A percentile compares a stretch with the other conserved stretches of the same genome.
Conservation (phyloP, 2,888 invertebrate species). For the Mongoloraphidia duomilia region DNA sequence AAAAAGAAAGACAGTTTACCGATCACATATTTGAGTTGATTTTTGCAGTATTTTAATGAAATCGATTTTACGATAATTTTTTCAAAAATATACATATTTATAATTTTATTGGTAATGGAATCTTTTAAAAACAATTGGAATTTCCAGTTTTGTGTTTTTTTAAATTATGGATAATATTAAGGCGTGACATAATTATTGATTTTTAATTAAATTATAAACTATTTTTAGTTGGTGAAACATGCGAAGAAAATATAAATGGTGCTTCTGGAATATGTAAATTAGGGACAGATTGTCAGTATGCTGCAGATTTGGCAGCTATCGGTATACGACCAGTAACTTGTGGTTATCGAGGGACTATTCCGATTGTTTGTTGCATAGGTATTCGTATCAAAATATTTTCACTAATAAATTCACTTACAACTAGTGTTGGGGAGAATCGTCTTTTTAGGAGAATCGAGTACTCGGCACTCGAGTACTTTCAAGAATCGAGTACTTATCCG, state of each 20-base stretch:
- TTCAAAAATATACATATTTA: too few relatives aligned
- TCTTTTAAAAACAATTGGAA: too few relatives aligned
- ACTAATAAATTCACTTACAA: neutral
- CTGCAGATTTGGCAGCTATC: constrained; percentile 20
- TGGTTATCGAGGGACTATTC: constrained; percentile 19
- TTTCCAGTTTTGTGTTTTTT: too few relatives aligned
- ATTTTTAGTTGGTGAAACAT: constrained; percentile 3
- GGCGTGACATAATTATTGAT: too few relatives aligned
- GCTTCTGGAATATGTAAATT: constrained; percentile 19
- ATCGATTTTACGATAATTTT: too few relatives aligned
- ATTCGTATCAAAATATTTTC: neutral
- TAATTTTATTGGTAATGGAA: too few relatives aligned
- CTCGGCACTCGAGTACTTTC: too few relatives aligned
- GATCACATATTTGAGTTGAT: too few relatives aligned
- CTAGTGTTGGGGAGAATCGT: neutral
- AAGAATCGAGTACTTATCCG: too few relatives aligned
- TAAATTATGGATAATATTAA: too few relatives aligned
- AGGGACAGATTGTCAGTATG: constrained; percentile 20
- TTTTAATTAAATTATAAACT: neutral
- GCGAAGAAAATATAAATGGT: neutral
- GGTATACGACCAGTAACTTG: constrained; percentile 23
- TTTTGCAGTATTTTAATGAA: too few relatives aligned
- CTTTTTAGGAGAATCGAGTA: neutral
- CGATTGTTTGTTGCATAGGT: constrained; percentile 25
- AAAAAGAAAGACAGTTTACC: too few relatives aligned